These are phyloP conservation scores for Ornithorhynchus anatinus DNA, from an alignment of 2,113 vertebrate species.

Conservation along the genomic window DNA sequence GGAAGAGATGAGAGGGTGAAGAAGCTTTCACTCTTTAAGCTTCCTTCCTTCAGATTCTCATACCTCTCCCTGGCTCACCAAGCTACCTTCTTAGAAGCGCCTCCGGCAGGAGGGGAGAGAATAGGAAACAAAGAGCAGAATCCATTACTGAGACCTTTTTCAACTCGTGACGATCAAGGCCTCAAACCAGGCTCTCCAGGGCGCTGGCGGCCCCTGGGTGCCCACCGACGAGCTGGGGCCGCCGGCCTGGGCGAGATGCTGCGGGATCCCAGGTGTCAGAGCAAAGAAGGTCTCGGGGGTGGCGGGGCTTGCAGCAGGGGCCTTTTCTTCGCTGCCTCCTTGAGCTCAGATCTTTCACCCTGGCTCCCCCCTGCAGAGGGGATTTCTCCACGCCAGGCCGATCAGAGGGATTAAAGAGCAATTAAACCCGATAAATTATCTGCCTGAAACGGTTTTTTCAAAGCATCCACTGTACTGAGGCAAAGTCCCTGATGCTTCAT, in stretches of 20 bases:
- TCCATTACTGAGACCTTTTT: neutral
- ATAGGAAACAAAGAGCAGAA: neutral
- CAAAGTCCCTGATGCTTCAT: conserved; percentile 71
- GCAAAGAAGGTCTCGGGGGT: neutral
- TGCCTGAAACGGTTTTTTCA: conserved; percentile 73
- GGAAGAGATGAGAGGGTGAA: too few species aligned
- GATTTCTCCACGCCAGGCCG: conserved; percentile 87
- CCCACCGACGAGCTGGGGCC: too few species aligned
- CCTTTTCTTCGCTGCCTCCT: neutral
- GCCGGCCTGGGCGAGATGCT: too few species aligned
- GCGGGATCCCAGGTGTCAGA: too few species aligned
- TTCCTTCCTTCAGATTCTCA: fast-evolving
- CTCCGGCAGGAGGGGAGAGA: neutral
- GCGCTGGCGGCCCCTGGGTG: neutral
- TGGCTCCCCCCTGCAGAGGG: conserved; percentile 77
- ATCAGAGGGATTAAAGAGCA: conserved; percentile 88
- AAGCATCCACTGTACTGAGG: conserved; percentile 75
- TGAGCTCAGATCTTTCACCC: conserved; percentile 67
- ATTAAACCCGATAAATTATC: conserved; percentile 85
- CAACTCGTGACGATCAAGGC: neutral
- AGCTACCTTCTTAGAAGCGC: too few species aligned
- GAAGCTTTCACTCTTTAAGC: too few species aligned
- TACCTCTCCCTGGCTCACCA: neutral
- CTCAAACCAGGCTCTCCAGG: neutral
- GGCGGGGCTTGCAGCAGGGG: neutral